These are phyloP conservation scores for Colossoma macropomum DNA, from an alignment of 2,113 vertebrate genomes.

Conservation along the genomic window DNA sequence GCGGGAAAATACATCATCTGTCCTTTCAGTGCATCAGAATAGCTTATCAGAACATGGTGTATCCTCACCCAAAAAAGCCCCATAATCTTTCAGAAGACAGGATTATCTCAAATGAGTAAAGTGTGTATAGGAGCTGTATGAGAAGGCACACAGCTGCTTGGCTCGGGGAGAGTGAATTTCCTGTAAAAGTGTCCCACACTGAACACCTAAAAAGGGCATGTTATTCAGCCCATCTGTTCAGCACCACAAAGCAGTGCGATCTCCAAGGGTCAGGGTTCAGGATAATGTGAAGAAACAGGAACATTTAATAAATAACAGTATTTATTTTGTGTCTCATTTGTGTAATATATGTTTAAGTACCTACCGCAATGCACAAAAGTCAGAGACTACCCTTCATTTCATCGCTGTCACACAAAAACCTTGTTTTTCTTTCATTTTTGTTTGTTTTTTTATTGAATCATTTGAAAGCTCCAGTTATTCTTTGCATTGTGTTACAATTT, in stretches of 20 bases:
- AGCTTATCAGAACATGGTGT: not conserved
- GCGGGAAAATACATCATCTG: not conserved
- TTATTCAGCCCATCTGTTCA: slow-evolving; percentile 45
- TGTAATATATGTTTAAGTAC: no score
- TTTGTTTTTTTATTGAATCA: no score
- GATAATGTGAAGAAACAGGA: slow-evolving; percentile 30
- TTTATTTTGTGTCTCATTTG: not conserved
- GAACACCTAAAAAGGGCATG: slow-evolving; percentile 69
- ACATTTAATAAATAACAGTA: slow-evolving; percentile 42
- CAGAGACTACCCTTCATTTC: no score
- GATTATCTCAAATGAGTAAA: slow-evolving; percentile 31
- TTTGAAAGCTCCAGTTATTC: no score
- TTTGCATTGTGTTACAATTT: no score
- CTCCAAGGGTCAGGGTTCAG: slow-evolving; percentile 46
- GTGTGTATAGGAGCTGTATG: slow-evolving; percentile 21
- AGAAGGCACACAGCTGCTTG: slow-evolving; percentile 48
- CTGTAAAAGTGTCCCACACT: slow-evolving; percentile 29
- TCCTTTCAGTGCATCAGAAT: slow-evolving; percentile 4
- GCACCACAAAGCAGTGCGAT: slow-evolving; percentile 17
- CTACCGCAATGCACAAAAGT: no score
- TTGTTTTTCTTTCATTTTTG: no score
- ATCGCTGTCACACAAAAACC: no score
- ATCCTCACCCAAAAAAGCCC: not conserved
- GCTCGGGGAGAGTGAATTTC: slow-evolving; percentile 33
- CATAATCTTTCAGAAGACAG: slow-evolving; percentile 11